Base-by-base conservation (phyloP, 2,797 vertebrate species). In the Loriculus beryllinus region DNA sequence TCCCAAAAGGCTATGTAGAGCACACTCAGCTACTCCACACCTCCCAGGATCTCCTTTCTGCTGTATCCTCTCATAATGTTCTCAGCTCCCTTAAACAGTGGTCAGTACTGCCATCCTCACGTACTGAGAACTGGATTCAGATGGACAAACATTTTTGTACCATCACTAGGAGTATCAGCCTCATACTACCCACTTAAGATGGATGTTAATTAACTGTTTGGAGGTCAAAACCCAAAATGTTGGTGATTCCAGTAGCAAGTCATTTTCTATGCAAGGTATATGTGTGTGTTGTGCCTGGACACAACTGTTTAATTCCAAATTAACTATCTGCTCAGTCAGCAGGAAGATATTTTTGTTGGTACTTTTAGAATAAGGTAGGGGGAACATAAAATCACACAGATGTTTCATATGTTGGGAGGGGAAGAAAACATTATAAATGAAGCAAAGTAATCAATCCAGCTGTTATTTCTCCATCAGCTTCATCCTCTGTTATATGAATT, bases 241-340 rank as follows among this genome's bases (percentile, higher is more conserved):
- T 39, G 19, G 33, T 49, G 82, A 64, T 52, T 77, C 37, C 40
- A 52, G 33, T 80, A 80, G 25, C 51, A 74, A 79, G 23, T 67
- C 2, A 54, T 63, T 84, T 35, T 1, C 29, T 74, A 4, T 71
- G 64, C 40, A 77, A 57, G 33, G 43, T 11, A 67, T 67, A 56
- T 16, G 26, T 22, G 17, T 3, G 2, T 22, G 40, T 11, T 74
- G 16, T 26, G 51, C 21, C 60, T 77, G 81, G 70, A 80, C 83
- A 71, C 78, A 91, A 70, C 4, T 93, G 88, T 85, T 93, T 90
- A 86, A 88, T 96, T 94, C 80, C 80, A 95, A 90, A 96, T 92
- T 79, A 92, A 60, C 47, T 82, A 12, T 82, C 51, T 91, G 29
- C 47, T 94, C 76, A 87, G 31, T 56, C 71, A 59, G 60, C 17